phyloP scores from a whole-genome alignment of 2,113 vertebrate genomes.

The Menidia beryllina region DNA sequence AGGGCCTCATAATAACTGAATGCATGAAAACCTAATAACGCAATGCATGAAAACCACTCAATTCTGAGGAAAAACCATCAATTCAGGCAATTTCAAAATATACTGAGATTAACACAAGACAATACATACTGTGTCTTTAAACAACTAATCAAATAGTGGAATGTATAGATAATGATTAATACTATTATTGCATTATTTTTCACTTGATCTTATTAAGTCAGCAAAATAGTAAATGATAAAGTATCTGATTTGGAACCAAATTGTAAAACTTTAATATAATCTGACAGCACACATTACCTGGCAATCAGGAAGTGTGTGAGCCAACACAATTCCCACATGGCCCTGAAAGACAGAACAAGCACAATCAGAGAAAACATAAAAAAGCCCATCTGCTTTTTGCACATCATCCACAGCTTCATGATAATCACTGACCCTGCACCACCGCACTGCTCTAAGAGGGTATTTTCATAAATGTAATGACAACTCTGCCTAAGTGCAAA shows the following conservation, averaged over 20 bases:
- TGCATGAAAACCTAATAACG: not conserved
- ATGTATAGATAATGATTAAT: too few relatives aligned
- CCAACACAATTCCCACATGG: slow-evolving; percentile 95
- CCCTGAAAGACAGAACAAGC: slow-evolving; percentile 82
- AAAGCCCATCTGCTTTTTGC: slow-evolving; percentile 21
- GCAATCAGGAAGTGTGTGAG: slow-evolving; percentile 88
- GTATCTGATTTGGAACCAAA: too few relatives aligned
- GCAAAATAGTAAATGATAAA: not conserved
- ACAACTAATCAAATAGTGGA: too few relatives aligned
- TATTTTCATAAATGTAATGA: slow-evolving; percentile 39
- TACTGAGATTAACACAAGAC: too few relatives aligned
- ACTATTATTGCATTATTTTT: too few relatives aligned
- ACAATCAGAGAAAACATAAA: slow-evolving; percentile 11
- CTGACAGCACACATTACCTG: slow-evolving; percentile 82
- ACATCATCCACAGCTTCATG: slow-evolving; percentile 23
- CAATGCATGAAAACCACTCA: not conserved
- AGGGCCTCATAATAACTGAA: slow-evolving; percentile 75
- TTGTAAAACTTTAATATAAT: not conserved
- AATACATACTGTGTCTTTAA: too few relatives aligned
- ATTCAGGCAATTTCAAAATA: too few relatives aligned
- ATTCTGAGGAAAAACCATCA: too few relatives aligned
- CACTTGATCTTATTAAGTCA: not conserved
- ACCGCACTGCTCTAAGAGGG: slow-evolving; percentile 10
- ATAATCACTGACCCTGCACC: slow-evolving; percentile 28
- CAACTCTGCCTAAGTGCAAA: not conserved